Base-by-base conservation (phyloP, 2,888 invertebrate species). In the Sabellastarte sp. region DNA sequence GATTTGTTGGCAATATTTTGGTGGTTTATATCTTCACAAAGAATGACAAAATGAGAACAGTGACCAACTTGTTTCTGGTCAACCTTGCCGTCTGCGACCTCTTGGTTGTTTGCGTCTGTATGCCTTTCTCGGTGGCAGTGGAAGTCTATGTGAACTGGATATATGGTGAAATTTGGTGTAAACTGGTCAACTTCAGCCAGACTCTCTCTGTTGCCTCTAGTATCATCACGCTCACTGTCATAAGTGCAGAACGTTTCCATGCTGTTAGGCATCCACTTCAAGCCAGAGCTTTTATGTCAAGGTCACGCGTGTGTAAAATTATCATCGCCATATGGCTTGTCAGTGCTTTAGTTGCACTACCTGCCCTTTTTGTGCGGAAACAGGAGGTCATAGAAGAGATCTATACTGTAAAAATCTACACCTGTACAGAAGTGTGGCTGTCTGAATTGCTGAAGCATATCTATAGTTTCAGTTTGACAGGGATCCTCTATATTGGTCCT, bases 81-180 rank as follows among this genome's bases (percentile, higher is more conserved):
- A 70, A 70, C 58, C 52, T 70, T 58, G 70, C 69, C n/a, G 58
- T 69, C 15, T 69, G 68, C 31, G 70, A 70, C 33, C 61, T 70
- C 20, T 59, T 69, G 62, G 70, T 70, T 5, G 65, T 70, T 10
- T 55, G 58, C 26, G 59, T 68, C 53, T 69, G 66, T 51, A 63
- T 69, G 62, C 70, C 70, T 3, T 69, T 69, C 61, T 60, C 59
- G 32, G 62, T 69, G 20, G 68, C 68, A n/a, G 24, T 59, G 33
- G 65, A 64, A 60, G 53, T 69, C 24, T 70, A 67, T 60, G 32
- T 51, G 20, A 67, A 69, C 62, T 70, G 70, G 70, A 63, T 69
- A n/a, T 64, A 69, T 57, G 70, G 70, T 2, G 63, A 67, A 57
- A 57, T 52, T 50, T 60, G 67, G 65, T 70, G 70, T 51, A 68